These are phyloP conservation scores for Theocolax elegans DNA, from an alignment of 1,140 invertebrate genomes.

Conservation along the genomic window DNA sequence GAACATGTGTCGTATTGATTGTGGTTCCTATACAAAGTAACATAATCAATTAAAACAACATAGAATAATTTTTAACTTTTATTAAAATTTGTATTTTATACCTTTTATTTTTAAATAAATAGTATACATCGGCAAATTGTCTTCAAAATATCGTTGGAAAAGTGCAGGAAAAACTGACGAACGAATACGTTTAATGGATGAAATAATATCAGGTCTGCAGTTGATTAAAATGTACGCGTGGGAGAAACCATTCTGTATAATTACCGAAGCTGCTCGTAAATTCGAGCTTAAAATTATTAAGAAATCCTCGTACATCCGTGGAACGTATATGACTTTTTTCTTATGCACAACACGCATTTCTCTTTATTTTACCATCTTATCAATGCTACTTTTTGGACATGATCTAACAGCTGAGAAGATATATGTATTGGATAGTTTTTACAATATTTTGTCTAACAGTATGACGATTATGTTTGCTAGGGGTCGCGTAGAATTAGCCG, in stretches of 20 bases:
- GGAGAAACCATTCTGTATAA: slow-evolving; percentile 75
- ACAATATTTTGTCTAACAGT: slow-evolving; percentile 71
- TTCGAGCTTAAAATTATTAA: slow-evolving; percentile 71
- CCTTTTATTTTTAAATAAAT: background rate
- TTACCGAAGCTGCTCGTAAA: slow-evolving; percentile 70
- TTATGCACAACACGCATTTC: slow-evolving; percentile 75
- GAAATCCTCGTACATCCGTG: slow-evolving; percentile 74
- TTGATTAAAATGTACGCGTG: slow-evolving; percentile 86
- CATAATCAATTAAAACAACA: background rate
- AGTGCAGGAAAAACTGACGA: slow-evolving; percentile 77
- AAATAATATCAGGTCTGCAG: slow-evolving; percentile 75
- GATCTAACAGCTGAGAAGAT: slow-evolving; percentile 69
- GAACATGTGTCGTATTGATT: slow-evolving; percentile 74
- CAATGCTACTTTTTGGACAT: slow-evolving; percentile 68
- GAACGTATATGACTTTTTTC: slow-evolving; percentile 77
- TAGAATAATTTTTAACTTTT: background rate
- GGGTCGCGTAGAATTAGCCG: slow-evolving; percentile 72
- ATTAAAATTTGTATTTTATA: background rate
- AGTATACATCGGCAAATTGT: slow-evolving; percentile 75
- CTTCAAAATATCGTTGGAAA: slow-evolving; percentile 71
- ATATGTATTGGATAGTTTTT: slow-evolving; percentile 74
- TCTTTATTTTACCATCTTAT: slow-evolving; percentile 72
- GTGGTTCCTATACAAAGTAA: slow-evolving; percentile 79
- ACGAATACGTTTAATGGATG: slow-evolving; percentile 79
- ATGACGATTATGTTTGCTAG: slow-evolving; percentile 76